phyloP scores from a whole-genome alignment of 2,888 invertebrate genomes.

The Drosophila paramelanica region DNA sequence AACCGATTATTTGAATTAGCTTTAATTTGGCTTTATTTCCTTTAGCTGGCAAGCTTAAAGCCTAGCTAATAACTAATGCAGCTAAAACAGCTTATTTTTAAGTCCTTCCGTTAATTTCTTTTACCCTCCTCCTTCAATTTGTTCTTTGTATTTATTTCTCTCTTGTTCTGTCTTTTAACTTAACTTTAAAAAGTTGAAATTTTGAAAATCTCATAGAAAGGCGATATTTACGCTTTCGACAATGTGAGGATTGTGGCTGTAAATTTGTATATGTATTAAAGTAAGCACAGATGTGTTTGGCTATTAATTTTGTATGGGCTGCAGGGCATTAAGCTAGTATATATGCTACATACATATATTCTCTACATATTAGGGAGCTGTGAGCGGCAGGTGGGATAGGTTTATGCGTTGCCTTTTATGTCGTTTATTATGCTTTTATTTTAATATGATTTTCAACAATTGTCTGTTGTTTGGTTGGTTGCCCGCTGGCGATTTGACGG shows the following conservation, averaged over 20 bases:
- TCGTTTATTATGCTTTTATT: constrained; percentile 61
- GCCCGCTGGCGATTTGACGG: constrained; percentile 14
- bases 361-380: not conserved
- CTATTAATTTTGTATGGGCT: constrained; percentile 1
- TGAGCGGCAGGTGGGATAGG: constrained; percentile 1
- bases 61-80: not conserved
- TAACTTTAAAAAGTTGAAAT: not conserved
- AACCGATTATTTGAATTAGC: not conserved
- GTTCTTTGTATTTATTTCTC: not conserved
- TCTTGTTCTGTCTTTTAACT: not conserved
- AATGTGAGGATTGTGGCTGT: not conserved
- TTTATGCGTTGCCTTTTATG: constrained; percentile 20
- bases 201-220: constrained; percentile 13
- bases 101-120: not conserved
- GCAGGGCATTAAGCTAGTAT: not conserved
- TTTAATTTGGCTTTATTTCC: not conserved
- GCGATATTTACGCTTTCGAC: not conserved
- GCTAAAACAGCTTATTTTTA: constrained; percentile 11
- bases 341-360: not conserved
- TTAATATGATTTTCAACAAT: constrained; percentile 68
- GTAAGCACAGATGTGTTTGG: not conserved
- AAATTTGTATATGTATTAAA: not conserved
- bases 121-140: not conserved
- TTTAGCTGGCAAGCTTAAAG: not conserved
- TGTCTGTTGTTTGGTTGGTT: constrained; percentile 40